Conservation (phyloP, 2,888 invertebrate species). For the Isoperla grammatica region DNA sequence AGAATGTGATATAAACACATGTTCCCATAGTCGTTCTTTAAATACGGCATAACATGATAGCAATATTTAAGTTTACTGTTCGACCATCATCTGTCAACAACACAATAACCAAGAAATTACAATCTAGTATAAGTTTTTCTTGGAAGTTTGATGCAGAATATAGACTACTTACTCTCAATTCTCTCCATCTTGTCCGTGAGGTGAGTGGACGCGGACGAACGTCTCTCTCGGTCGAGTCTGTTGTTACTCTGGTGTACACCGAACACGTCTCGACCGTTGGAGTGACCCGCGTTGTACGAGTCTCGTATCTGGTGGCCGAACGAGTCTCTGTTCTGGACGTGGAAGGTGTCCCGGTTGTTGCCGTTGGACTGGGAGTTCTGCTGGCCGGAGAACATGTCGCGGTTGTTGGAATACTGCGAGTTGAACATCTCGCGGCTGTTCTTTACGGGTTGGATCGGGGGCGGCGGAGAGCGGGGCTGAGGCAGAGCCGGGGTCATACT, state of each 20-base stretch:
- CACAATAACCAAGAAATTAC: too few species aligned
- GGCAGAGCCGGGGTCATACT: slow-evolving; percentile 40
- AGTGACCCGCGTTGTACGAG: slow-evolving; percentile 12
- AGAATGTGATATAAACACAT: too few species aligned
- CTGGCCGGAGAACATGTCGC: slow-evolving; percentile 37
- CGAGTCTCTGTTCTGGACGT: slow-evolving; percentile 7
- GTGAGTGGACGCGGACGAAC: slow-evolving; percentile 60
- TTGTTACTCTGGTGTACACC: slow-evolving; percentile 19
- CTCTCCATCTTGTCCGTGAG: slow-evolving; percentile 62
- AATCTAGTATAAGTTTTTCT: too few species aligned
- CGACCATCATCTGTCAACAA: too few species aligned
- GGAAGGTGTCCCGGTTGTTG: slow-evolving; percentile 16
- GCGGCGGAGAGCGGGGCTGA: slow-evolving; percentile 59
- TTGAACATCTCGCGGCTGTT: slow-evolving; percentile 42
- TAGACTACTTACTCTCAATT: slow-evolving; percentile 44
- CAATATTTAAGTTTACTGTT: too few species aligned
- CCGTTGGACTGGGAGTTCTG: slow-evolving; percentile 40
- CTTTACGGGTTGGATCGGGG: slow-evolving; percentile 56
- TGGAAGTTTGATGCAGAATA: too few species aligned
- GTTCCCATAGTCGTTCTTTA: too few species aligned
- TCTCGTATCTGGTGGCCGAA: not conserved
- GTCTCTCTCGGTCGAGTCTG: slow-evolving; percentile 30
- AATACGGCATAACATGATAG: too few species aligned
- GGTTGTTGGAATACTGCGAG: slow-evolving; percentile 33
- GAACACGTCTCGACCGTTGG: slow-evolving; percentile 19